These are phyloP conservation scores for Antennarius striatus DNA, from an alignment of 2,113 vertebrate genomes.

Conservation along the genomic window DNA sequence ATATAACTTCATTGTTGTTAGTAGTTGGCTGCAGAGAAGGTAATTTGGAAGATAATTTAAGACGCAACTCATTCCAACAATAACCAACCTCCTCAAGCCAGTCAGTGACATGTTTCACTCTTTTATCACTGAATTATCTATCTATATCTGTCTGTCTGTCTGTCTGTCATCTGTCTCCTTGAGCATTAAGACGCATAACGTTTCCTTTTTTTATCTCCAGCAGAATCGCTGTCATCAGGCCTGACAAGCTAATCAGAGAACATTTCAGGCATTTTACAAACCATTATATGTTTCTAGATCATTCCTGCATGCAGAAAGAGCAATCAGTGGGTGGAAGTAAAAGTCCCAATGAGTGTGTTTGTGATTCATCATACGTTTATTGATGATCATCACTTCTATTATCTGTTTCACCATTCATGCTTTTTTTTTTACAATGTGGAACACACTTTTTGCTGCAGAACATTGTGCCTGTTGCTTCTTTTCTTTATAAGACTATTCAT, in stretches of 20 bases:
- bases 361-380: not conserved
- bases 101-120: no score
- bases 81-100: no score
- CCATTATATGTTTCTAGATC: slow-evolving; percentile 7
- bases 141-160: not conserved
- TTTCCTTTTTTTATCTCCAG: slow-evolving; percentile 25
- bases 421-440: not conserved
- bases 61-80: no score
- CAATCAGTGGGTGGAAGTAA: slow-evolving; percentile 2
- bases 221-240: not conserved
- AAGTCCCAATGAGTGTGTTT: not conserved
- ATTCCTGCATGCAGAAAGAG: slow-evolving; percentile 5
- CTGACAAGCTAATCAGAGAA: slow-evolving; percentile 40
- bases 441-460: slow-evolving; percentile 30
- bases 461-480: slow-evolving; percentile 29
- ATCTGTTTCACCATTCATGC: not conserved
- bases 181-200: not conserved
- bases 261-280: slow-evolving; percentile 39
- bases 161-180: no score
- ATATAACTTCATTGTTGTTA: no score
- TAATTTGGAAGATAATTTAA: no score
- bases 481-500: slow-evolving; percentile 24
- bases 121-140: no score
- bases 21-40: no score
- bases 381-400: not conserved